Conservation (phyloP, 2,797 vertebrate species). For the Acanthurus tractus region DNA sequence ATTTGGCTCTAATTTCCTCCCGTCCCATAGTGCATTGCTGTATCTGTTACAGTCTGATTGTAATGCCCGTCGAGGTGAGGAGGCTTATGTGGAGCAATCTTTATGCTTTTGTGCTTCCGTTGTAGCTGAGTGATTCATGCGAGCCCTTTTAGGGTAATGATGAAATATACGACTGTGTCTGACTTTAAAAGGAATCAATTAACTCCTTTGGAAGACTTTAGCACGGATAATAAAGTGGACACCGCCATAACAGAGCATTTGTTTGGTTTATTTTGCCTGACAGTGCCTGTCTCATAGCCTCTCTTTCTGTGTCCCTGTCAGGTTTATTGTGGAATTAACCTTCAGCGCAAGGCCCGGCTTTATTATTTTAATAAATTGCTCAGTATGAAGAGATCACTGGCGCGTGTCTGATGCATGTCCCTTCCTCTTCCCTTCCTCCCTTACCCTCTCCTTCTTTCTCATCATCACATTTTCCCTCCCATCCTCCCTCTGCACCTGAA, state of each 20-base stretch:
- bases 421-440: slow-evolving; percentile 38
- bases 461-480: background rate
- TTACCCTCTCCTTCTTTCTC: slow-evolving; percentile 11
- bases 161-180: slow-evolving; percentile 78
- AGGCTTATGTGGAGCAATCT: slow-evolving; percentile 41
- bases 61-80: slow-evolving; percentile 15
- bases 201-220: slow-evolving; percentile 66
- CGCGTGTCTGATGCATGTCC: slow-evolving; percentile 66
- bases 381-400: slow-evolving; percentile 60
- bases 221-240: slow-evolving; percentile 71
- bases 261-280: slow-evolving; percentile 68
- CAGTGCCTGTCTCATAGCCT: slow-evolving; percentile 32
- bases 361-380: slow-evolving; percentile 83
- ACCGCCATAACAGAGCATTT: slow-evolving; percentile 55
- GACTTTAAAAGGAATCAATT: slow-evolving; percentile 78
- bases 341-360: slow-evolving; percentile 65
- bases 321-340: slow-evolving; percentile 75
- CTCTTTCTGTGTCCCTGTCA: slow-evolving; percentile 61
- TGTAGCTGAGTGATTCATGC: slow-evolving; percentile 67
- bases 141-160: slow-evolving; percentile 76
- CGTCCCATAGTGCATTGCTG: slow-evolving; percentile 25
- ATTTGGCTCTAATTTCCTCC: slow-evolving; percentile 42
- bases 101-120: slow-evolving; percentile 37
- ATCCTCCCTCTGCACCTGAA: background rate
- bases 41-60: slow-evolving; percentile 23